A percentile compares a stretch with the other conserved stretches of the same genome.
phyloP scores from a whole-genome alignment of 2,888 invertebrate species.

The Ptycholaimellus sp. region DNA sequence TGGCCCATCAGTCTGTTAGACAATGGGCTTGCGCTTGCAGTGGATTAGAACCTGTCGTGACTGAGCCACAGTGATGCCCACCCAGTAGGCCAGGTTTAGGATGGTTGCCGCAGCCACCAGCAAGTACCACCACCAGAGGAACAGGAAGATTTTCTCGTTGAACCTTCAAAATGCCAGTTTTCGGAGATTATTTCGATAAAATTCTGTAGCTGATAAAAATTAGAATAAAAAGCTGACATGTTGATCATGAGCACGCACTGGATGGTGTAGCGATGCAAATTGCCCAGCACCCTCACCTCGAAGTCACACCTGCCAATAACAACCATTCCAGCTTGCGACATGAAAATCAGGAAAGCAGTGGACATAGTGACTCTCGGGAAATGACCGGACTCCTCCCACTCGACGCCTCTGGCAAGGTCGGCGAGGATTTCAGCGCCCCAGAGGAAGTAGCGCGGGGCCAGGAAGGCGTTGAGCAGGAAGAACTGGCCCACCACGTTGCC shows the following conservation, averaged over 20 bases:
- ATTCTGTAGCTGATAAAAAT: neutral
- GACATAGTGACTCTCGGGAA: conserved; percentile 30
- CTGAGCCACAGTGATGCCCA: neutral
- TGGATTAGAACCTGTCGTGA: neutral
- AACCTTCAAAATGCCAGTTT: no score
- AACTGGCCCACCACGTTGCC: conserved; percentile 27
- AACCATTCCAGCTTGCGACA: no score
- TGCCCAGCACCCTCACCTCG: conserved; percentile 6
- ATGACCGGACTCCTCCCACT: conserved; percentile 27
- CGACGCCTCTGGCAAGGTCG: conserved; percentile 12
- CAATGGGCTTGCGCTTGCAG: no score
- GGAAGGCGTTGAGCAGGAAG: conserved; percentile 26
- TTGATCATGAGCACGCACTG: conserved; percentile 7
- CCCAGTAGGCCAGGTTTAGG: neutral
- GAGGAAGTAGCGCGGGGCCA: conserved; percentile 19
- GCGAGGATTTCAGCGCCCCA: conserved; percentile 14
- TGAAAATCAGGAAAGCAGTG: no score
- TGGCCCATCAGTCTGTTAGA: no score
- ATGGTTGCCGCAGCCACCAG: conserved; percentile 2
- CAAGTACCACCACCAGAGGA: conserved; percentile 6
- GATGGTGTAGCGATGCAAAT: conserved; percentile 4
- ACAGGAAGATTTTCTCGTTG: no score
- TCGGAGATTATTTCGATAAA: no score
- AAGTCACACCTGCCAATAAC: neutral
- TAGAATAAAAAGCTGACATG: neutral